Evolutionary conservation across 1,140 invertebrate species (phyloP).

Genomic region (Diachasmimorpha longicaudata): DNA sequence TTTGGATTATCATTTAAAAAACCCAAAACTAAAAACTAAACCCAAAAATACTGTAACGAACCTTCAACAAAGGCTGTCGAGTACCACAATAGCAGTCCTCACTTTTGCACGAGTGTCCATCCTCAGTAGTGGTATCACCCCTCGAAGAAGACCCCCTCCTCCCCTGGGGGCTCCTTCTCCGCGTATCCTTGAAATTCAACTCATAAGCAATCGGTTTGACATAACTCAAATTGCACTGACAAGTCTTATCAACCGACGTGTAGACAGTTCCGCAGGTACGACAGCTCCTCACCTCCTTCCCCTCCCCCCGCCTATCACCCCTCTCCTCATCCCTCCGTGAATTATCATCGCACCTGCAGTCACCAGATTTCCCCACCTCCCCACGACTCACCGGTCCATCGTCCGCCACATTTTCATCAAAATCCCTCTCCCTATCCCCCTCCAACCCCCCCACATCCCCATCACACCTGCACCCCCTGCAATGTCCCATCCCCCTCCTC

Average conservation of each 20-base stretch:
- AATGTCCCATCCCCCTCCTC: not conserved
- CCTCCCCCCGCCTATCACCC: not conserved
- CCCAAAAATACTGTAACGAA: not conserved
- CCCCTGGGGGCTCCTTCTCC: not conserved
- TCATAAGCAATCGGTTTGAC: conserved; percentile 58
- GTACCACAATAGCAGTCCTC: not conserved
- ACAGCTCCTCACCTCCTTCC: conserved; percentile 31
- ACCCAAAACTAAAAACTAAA: too few relatives aligned
- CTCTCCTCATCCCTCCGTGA: conserved; percentile 3
- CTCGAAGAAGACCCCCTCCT: conserved; percentile 1
- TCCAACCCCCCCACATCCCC: not conserved
- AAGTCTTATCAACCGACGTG: conserved; percentile 40
- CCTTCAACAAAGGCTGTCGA: conserved; percentile 8
- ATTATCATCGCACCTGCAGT: not conserved
- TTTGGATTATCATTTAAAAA: too few relatives aligned
- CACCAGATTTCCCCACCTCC: not conserved
- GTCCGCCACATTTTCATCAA: not conserved
- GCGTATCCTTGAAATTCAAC: conserved; percentile 43
- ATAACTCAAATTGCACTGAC: conserved; percentile 44
- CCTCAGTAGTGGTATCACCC: not conserved
- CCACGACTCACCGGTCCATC: not conserved
- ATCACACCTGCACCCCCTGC: not conserved
- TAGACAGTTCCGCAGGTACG: conserved; percentile 46
- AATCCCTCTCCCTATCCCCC: not conserved
- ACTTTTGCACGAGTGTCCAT: not conserved